Base-by-base conservation (phyloP, 2,888 invertebrate genomes). In the Hedychridium roseum region DNA sequence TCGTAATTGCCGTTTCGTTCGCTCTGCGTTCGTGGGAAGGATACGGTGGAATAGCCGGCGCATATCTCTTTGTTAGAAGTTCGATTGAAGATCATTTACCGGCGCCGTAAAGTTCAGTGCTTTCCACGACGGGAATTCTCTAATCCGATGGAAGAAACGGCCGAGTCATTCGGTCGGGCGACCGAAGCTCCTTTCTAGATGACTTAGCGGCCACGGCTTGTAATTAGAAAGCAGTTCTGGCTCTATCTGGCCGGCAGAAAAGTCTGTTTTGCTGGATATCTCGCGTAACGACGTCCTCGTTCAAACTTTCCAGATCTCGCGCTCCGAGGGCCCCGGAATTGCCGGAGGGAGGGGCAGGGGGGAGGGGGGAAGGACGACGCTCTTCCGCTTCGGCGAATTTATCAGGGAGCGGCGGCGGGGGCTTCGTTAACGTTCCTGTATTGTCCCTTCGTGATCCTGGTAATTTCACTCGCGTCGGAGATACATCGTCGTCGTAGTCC, bases 191-290 rank as follows among this genome's bases (percentile, higher is more conserved):
- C 50, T 53, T 31, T 36, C 36, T 45, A 9, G 16, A 15, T 3
- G 32, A 15, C 14, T 2, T 15, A 39, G 35, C 42, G 47, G 36
- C 42, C 34, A 46, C 38, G 35, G 34, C 27, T 39, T 56, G 60
- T 68, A 66, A 66, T 66, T 66, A 66, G 57, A 54, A 47, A 44
- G 51, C 45, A 55, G 51, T 28, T 20, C 47, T 42, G 44, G 47
- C 49, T 54, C 50, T 42, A 46, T 43, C 44, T 26, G 28, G 34
- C 40, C 54, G 56, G 42, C 63, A 64, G 59, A 46, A 60, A 55
- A 57, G 54, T 49, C 43, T 54, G 46, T 64, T 61, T 62, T 54
- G 50, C 54, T 44, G 46, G 37, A 52, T 53, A 60, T 54, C 36
- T 43, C 45, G 40, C 42, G n/a, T 54, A 53, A 44, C 21, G 45